Evolutionary conservation across 1,140 invertebrate genomes (phyloP).

Genomic region (Apis cerana): DNA sequence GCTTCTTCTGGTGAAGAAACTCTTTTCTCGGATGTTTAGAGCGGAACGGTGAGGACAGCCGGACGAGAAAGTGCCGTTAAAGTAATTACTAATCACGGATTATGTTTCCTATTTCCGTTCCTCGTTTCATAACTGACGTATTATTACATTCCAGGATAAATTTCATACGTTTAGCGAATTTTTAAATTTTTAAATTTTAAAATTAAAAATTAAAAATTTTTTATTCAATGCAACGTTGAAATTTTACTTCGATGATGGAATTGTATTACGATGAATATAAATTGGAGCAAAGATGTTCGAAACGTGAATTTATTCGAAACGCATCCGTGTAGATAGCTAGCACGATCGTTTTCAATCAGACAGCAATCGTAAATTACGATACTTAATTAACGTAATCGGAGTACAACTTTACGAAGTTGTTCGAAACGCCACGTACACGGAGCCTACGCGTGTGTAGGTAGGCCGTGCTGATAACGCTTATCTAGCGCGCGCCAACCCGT

Average conservation of each 20-base stretch:
- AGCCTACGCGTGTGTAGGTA: conserved; percentile 31
- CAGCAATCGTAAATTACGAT: conserved; percentile 13
- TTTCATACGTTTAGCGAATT: not conserved
- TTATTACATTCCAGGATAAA: not conserved
- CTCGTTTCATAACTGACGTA: conserved; percentile 10
- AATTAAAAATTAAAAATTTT: too few relatives aligned
- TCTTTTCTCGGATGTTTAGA: not conserved
- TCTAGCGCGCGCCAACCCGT: conserved; percentile 32
- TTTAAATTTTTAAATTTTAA: not conserved
- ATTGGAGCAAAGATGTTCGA: too few relatives aligned
- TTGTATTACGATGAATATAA: too few relatives aligned
- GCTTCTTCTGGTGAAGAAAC: not conserved
- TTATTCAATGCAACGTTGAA: too few relatives aligned
- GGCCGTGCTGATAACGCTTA: conserved; percentile 47
- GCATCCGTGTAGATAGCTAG: not conserved
- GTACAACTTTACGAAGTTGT: not conserved
- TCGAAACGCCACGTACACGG: not conserved
- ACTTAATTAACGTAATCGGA: conserved; percentile 39
- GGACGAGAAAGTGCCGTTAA: conserved; percentile 41
- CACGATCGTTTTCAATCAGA: not conserved
- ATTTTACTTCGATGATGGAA: too few relatives aligned
- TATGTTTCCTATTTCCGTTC: conserved; percentile 41
- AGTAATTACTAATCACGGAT: conserved; percentile 34
- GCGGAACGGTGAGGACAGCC: conserved; percentile 13
- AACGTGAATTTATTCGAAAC: too few relatives aligned